These are phyloP conservation scores for Cepaea nemoralis DNA, from an alignment of 1,140 invertebrate species.

Conservation along the genomic window DNA sequence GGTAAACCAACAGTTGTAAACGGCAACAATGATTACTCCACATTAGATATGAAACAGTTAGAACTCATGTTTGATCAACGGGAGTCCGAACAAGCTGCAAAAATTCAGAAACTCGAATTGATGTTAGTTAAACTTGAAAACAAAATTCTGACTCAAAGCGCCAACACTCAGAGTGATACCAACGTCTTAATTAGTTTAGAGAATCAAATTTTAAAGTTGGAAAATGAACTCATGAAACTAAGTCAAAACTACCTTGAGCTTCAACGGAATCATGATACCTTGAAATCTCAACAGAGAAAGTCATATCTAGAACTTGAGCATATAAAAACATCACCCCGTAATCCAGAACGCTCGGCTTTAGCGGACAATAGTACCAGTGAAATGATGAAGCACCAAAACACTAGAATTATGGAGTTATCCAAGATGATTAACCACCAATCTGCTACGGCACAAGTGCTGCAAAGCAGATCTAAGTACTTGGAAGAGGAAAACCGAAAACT, in stretches of 20 bases:
- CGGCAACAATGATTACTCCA: not conserved
- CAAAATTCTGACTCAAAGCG: slow-evolving; percentile 55
- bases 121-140: slow-evolving; percentile 65
- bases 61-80: slow-evolving; percentile 48
- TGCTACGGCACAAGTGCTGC: slow-evolving; percentile 48
- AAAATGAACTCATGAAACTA: slow-evolving; percentile 65
- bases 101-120: slow-evolving; percentile 60
- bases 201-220: slow-evolving; percentile 64
- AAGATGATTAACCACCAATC: slow-evolving; percentile 56
- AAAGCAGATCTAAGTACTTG: slow-evolving; percentile 51
- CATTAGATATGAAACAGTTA: slow-evolving; percentile 39
- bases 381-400: slow-evolving; percentile 55
- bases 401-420: slow-evolving; percentile 54
- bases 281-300: slow-evolving; percentile 54
- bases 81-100: slow-evolving; percentile 53
- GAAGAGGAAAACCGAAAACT: slow-evolving; percentile 62
- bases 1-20: not conserved
- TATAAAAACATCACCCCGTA: slow-evolving; percentile 9
- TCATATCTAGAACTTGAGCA: slow-evolving; percentile 3
- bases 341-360: slow-evolving; percentile 21
- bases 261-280: slow-evolving; percentile 50
- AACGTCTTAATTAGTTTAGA: slow-evolving; percentile 59
- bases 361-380: slow-evolving; percentile 42
- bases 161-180: slow-evolving; percentile 60
- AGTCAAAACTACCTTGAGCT: slow-evolving; percentile 59